Evolutionary conservation across 1,140 invertebrate genomes (phyloP).

Genomic region (Ericerus pela): DNA sequence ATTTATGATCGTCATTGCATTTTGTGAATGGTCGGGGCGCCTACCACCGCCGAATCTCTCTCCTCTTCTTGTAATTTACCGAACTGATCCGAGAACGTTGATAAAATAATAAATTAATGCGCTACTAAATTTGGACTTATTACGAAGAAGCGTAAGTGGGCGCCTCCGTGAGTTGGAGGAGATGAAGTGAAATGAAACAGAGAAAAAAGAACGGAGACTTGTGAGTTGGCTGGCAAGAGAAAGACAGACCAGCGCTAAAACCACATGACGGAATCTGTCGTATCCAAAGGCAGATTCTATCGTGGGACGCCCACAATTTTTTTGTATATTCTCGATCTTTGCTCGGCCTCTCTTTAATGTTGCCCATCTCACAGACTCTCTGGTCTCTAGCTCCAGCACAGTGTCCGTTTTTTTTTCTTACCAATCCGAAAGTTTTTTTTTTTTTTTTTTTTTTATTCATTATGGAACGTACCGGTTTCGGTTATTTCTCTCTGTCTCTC

Average conservation of each 20-base stretch:
- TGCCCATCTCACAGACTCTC: too few species aligned
- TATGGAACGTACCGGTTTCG: neutral
- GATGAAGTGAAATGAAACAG: neutral
- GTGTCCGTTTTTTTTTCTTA: too few species aligned
- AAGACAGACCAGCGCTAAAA: neutral
- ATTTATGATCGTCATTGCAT: slow-evolving; percentile 3
- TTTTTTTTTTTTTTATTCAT: too few species aligned
- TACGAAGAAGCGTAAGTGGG: slow-evolving; percentile 6
- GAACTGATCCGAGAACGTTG: slow-evolving; percentile 10
- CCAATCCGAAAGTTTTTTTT: too few species aligned
- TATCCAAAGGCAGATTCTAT: slow-evolving; percentile 12
- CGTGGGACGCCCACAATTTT: slow-evolving; percentile 2
- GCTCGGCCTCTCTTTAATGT: too few species aligned
- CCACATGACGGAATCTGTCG: slow-evolving; percentile 7
- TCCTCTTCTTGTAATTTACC: slow-evolving; percentile 12
- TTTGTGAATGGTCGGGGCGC: slow-evolving; percentile 10
- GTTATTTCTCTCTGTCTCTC: neutral
- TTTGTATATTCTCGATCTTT: too few species aligned
- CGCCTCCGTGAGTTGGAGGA: neutral
- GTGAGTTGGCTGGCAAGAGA: neutral
- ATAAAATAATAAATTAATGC: slow-evolving; percentile 12
- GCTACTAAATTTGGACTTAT: slow-evolving; percentile 10
- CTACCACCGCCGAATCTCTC: slow-evolving; percentile 11
- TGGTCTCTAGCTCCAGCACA: too few species aligned
- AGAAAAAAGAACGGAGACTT: neutral